Percentiles rank a stretch among this genome's conserved stretches.
phyloP scores from a whole-genome alignment of 2,113 vertebrate genomes.

The Catharus fuscescens region DNA sequence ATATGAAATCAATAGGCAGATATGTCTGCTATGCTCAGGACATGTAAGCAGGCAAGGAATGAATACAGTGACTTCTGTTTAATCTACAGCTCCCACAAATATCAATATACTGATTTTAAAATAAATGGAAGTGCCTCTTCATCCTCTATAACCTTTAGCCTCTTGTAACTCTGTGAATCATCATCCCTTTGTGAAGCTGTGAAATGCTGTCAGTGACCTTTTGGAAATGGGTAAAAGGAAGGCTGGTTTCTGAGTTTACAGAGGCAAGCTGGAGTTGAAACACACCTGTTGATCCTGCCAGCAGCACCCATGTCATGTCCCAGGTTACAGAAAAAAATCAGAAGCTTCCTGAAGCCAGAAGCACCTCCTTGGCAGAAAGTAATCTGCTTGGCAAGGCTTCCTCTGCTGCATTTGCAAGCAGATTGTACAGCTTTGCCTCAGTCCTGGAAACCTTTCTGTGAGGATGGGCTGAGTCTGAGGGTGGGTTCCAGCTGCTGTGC shows the following conservation, averaged over 20 bases:
- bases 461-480: not conserved
- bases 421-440: not conserved
- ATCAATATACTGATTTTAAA: not conserved
- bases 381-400: not conserved
- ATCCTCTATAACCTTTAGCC: not conserved
- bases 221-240: not conserved
- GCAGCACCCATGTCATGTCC: fast-evolving
- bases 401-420: not conserved
- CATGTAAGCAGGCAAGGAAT: not conserved
- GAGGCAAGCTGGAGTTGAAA: not conserved
- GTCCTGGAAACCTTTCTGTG: fast-evolving
- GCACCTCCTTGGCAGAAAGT: not conserved
- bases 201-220: not conserved
- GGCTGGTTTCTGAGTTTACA: not conserved
- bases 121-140: not conserved
- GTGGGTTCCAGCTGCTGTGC: not conserved
- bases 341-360: not conserved
- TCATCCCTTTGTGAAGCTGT: not conserved
- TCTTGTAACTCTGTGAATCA: not conserved
- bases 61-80: not conserved
- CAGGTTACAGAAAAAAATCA: not conserved
- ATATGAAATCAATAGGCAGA: not conserved
- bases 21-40: not conserved
- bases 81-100: not conserved
- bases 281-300: not conserved